phyloP scores from a whole-genome alignment of 1,140 invertebrate genomes.

The Meteorus sp. region DNA sequence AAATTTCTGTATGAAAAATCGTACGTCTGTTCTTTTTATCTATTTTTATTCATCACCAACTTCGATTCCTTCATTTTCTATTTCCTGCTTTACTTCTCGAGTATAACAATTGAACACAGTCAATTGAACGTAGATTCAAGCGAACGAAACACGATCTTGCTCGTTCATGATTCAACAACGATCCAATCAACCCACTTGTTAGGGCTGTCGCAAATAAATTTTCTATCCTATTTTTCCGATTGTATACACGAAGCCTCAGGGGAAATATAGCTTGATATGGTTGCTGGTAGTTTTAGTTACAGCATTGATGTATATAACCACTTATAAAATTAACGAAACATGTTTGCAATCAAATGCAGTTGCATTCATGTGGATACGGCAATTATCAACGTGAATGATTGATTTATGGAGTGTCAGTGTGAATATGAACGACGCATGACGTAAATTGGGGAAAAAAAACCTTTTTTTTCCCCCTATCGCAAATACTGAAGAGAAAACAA shows the following conservation, averaged over 20 bases:
- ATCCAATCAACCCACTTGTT: conserved; percentile 18
- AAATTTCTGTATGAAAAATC: neutral
- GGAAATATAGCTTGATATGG: conserved; percentile 4
- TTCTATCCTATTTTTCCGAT: neutral
- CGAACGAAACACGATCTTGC: conserved; percentile 4
- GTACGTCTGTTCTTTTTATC: neutral
- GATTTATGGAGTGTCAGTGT: neutral
- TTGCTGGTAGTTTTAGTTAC: neutral
- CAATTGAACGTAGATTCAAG: neutral
- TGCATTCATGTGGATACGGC: neutral
- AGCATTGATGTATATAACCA: conserved; percentile 5
- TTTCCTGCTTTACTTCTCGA: conserved; percentile 7
- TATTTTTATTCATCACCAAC: neutral
- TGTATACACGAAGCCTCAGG: conserved; percentile 6
- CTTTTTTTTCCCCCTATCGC: too few relatives aligned
- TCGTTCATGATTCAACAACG: conserved; percentile 16
- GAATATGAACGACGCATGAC: too few relatives aligned
- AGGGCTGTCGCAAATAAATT: conserved; percentile 10
- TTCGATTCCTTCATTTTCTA: conserved; percentile 4
- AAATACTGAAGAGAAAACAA: too few relatives aligned
- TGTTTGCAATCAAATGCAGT: neutral
- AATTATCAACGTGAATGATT: neutral
- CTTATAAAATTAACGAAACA: neutral
- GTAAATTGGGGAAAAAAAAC: too few relatives aligned
- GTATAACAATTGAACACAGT: conserved; percentile 9